Evolutionary conservation across 2,797 vertebrate species (phyloP).

Genomic region (Gymnoscopelus microlampas): DNA sequence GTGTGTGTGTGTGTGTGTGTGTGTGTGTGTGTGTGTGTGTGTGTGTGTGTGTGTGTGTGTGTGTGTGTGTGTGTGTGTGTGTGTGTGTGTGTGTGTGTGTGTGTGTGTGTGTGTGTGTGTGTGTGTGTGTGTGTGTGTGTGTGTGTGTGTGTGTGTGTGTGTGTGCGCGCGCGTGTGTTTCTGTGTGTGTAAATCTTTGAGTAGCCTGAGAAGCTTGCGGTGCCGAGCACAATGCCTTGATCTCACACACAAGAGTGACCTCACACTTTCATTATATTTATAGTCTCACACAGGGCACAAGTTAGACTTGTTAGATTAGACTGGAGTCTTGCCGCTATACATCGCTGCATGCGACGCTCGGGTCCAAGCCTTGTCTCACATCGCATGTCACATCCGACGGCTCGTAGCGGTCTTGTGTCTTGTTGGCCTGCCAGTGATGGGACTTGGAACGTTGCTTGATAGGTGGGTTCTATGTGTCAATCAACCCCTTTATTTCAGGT

Average conservation of each 20-base stretch:
- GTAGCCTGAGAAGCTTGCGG: constrained; percentile 46
- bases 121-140: constrained; percentile 11
- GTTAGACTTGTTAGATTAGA: constrained; percentile 1
- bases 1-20: constrained; percentile 7
- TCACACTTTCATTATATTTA: constrained; percentile 16
- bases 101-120: constrained; percentile 8
- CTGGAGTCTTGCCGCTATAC: constrained; percentile 29
- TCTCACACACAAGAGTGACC: constrained; percentile 9
- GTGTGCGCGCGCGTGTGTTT: not conserved
- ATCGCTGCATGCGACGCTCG: constrained; percentile 48
- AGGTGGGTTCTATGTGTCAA: constrained; percentile 79
- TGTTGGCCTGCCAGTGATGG: constrained; percentile 65
- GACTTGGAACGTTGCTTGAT: constrained; percentile 66
- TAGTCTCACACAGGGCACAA: constrained; percentile 12
- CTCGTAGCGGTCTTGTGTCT: constrained; percentile 47
- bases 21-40: not conserved
- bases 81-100: constrained; percentile 15
- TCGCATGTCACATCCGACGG: constrained; percentile 50
- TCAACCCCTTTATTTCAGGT: constrained; percentile 83
- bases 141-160: constrained; percentile 11
- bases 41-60: constrained; percentile 13
- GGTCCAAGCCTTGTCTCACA: constrained; percentile 32
- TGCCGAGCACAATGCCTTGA: constrained; percentile 25
- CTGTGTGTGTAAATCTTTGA: constrained; percentile 25
- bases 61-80: too few relatives aligned